Evolutionary conservation across 2,888 invertebrate species (phyloP), one percentile per base, ranked within the genome.

Genomic region (Drepanosiphum platanoidis): DNA sequence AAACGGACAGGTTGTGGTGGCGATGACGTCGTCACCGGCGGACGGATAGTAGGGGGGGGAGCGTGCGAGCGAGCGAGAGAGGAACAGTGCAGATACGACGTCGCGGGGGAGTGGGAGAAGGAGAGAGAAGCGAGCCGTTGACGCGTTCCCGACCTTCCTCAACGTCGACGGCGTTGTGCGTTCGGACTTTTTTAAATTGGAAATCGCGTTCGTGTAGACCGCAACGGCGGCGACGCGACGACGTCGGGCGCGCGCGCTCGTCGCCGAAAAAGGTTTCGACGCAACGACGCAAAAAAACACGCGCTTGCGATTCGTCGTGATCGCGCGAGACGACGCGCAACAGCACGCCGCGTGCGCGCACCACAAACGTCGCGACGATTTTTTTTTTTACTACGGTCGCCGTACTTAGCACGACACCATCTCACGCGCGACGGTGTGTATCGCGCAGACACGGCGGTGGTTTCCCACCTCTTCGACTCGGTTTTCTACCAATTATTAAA

Each of bases 131-230:
- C 7, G 22, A 42, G 39, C 78, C 77, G 78, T 79, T 79, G 66
- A 68, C n/a, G 66, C 66, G 46, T 68, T 79, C 70, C 22, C 11
- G 80, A 80, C 80, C 80, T 80, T 70, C 52, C 80, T 2, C 52
- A 80, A 80, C 70, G 27, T 36, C 11, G 36, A 52, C 52, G 36
- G 27, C 52, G 52, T 80, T 80, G 70, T 27, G 80, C 64, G n/a
- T n/a, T 39, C 11, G 3, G 64, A 27, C 34, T 61, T 77, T 61
- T 77, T 77, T 36, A 36, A 74, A 77, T 30, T 13, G n/a, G 22
- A 74, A 32, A 46, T 32, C 34, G 32, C 32, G 3, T 18, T 52
- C 5, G 22, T 22, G 5, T n/a, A 52, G 15, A 52, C 3, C 7
- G 22, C 3, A 5, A 3, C 3, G 18, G 22, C 30, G 32, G 30